Conservation (phyloP, 2,888 invertebrate genomes). For the Watsonalla cultraria region DNA sequence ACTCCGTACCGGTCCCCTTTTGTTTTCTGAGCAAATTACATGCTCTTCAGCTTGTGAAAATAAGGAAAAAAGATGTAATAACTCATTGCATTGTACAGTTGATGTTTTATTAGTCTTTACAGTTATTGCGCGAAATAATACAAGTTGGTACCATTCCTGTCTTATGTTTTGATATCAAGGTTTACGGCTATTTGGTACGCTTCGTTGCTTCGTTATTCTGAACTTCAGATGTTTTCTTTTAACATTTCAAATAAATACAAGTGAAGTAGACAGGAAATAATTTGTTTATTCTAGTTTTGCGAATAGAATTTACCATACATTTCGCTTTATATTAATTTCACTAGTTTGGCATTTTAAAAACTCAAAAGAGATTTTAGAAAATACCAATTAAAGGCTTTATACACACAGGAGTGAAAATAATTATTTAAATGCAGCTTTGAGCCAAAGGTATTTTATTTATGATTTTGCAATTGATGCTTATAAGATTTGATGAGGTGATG, state of each 20-base stretch:
- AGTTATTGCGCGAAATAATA: neutral
- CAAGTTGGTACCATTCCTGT: neutral
- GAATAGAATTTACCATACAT: too few relatives aligned
- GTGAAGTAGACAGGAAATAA: too few relatives aligned
- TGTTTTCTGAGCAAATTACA: conserved; percentile 1
- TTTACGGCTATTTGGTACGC: neutral
- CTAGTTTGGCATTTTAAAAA: too few relatives aligned
- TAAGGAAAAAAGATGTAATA: conserved; percentile 1
- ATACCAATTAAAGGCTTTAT: too few relatives aligned
- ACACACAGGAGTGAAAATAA: too few relatives aligned
- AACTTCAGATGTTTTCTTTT: neutral
- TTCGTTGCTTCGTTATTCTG: neutral
- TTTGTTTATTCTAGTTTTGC: too few relatives aligned
- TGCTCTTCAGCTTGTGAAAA: conserved; percentile 2
- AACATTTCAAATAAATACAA: neutral
- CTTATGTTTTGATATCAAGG: neutral
- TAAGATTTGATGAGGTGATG: too few relatives aligned
- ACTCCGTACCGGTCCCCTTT: neutral
- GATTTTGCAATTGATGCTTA: too few relatives aligned
- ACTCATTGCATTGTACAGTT: neutral
- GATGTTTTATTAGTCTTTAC: neutral
- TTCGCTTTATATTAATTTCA: too few relatives aligned
- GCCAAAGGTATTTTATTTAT: too few relatives aligned
- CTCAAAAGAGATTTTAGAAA: too few relatives aligned
- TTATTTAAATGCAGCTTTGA: too few relatives aligned